Base-by-base conservation (phyloP, 2,888 invertebrate species). In the Agelastica alni region DNA sequence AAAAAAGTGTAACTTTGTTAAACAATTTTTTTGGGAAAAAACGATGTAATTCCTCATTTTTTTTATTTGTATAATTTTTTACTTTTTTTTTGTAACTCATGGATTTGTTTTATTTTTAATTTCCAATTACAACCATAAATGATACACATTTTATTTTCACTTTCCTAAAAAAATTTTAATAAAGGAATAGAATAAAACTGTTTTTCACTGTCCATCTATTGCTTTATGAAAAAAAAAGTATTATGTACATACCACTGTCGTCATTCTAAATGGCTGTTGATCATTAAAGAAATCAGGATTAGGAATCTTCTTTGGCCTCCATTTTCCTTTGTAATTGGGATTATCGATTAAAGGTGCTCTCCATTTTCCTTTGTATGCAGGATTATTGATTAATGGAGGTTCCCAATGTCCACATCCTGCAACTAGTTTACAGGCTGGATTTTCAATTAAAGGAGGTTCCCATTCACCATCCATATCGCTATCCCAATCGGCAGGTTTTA, bases 211-310 rank as follows among this genome's bases (percentile, higher is more conserved):
- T n/a, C n/a, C n/a, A n/a, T n/a, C n/a, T n/a, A n/a, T n/a, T n/a
- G n/a, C n/a, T n/a, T n/a, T 46, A n/a, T 9, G 9, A 43, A 46
- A 42, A 36, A 51, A 32, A 10, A 26, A 26, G 4, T 9, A 10
- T 32, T 9, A 34, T 10, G 7, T 17, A 84, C 93, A 87, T 81
- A 96, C 96, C 74, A 96, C 89, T 20, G 94, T 82, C 10, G 88
- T 86, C 92, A 96, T 92, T 70, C 80, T 83, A 80, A 90, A 96
- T n/a, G 97, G 96, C 51, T 88, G 80, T 28, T 87, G 84, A 77
- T 97, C 97, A 70, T 90, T 89, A 78, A 92, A 99, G 80, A 86
- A 96, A 72, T 94, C 82, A 0, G 99, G 98, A 81, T 99, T 99
- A 41, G 85, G 82, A 58, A 99, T 90, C 67, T 87, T 86, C 52